Evolutionary conservation across 1,140 invertebrate genomes (phyloP).

Genomic region (Bathynomus jamesi): DNA sequence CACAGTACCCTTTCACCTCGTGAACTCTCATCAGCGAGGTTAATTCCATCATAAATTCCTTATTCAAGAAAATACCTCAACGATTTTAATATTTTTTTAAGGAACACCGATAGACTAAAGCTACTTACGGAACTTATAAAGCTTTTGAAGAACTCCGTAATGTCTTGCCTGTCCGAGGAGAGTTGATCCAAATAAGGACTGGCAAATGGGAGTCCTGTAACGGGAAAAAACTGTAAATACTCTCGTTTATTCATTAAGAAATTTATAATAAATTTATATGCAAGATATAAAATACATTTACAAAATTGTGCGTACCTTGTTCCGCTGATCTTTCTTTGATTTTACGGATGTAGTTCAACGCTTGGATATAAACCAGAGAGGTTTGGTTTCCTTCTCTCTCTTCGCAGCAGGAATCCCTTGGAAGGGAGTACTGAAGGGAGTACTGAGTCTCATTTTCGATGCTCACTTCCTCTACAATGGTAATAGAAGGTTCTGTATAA

Average conservation of each 20-base stretch:
- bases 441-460: background rate
- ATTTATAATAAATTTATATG: background rate
- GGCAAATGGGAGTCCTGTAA: conserved; percentile 22
- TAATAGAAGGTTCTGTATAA: background rate
- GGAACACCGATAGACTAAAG: too few species aligned
- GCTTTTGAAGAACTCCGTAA: conserved; percentile 17
- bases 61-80: too few species aligned
- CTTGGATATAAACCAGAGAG: conserved; percentile 41
- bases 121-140: conserved; percentile 26
- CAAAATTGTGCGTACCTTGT: conserved; percentile 22
- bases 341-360: conserved; percentile 40
- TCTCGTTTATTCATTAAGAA: background rate
- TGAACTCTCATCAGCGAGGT: too few species aligned
- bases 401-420: conserved; percentile 3
- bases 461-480: background rate
- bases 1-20: too few species aligned
- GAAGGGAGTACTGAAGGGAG: background rate
- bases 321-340: conserved; percentile 37
- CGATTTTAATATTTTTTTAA: too few species aligned
- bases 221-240: too few species aligned
- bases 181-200: conserved; percentile 17
- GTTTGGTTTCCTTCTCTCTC: conserved; percentile 35
- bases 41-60: too few species aligned
- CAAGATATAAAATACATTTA: background rate
- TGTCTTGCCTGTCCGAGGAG: conserved; percentile 14